phyloP scores from a whole-genome alignment of 2,113 vertebrate species.

The Microtus ochrogaster region DNA sequence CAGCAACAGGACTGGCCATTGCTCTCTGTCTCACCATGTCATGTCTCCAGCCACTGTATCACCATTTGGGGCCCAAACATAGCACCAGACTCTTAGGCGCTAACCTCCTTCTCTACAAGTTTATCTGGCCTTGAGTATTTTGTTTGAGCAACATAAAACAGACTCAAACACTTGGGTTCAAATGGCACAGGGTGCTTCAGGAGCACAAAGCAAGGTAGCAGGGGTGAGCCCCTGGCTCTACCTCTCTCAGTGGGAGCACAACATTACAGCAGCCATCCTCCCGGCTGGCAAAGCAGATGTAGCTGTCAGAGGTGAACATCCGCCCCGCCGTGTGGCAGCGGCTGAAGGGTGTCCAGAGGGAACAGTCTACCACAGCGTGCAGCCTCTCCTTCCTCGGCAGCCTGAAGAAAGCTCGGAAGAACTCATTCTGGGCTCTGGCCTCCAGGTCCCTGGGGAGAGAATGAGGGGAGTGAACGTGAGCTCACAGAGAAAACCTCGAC shows the following conservation, averaged over 20 bases:
- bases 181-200: neutral
- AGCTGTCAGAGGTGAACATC: conserved; percentile 93
- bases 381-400: conserved; percentile 92
- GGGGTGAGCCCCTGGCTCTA: conserved; percentile 71
- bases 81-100: neutral
- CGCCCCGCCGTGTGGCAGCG: conserved; percentile 94
- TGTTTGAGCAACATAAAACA: neutral
- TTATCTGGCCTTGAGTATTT: neutral
- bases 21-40: neutral
- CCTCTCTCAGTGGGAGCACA: conserved; percentile 95
- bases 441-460: conserved; percentile 90
- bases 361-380: conserved; percentile 90
- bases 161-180: neutral
- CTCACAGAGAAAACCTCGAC: fast-evolving
- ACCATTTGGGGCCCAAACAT: neutral
- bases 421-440: conserved; percentile 93
- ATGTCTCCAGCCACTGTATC: neutral
- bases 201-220: fast-evolving
- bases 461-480: neutral
- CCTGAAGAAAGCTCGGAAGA: conserved; percentile 95
- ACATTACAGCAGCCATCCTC: conserved; percentile 93
- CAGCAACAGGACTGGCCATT: neutral
- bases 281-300: conserved; percentile 95
- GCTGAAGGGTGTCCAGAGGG: conserved; percentile 95
- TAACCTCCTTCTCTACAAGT: neutral